These are phyloP conservation scores for Incurvaria masculella DNA, from an alignment of 2,888 invertebrate species.

Conservation along the genomic window DNA sequence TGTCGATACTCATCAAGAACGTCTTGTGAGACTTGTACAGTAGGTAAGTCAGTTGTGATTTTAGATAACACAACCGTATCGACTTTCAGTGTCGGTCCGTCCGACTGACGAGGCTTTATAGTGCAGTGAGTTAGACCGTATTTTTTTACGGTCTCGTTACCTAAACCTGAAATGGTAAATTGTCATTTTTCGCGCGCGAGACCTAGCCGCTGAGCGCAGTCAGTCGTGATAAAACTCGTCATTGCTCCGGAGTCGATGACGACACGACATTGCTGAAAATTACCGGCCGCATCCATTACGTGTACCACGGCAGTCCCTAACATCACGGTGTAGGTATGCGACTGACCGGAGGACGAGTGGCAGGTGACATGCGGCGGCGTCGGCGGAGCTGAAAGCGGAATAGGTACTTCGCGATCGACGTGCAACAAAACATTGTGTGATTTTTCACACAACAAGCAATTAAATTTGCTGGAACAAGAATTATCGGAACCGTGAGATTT, in stretches of 20 bases:
- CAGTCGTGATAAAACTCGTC: slow-evolving; percentile 6
- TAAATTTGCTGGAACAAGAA: no score
- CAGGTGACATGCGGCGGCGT: no score
- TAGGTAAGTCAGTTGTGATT: slow-evolving; percentile 2
- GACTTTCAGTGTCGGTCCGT: background rate
- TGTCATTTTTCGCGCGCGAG: slow-evolving; percentile 4
- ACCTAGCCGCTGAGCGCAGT: slow-evolving; percentile 7
- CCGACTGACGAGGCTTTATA: slow-evolving; percentile 3
- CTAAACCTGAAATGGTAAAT: slow-evolving; percentile 3
- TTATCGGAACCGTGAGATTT: no score
- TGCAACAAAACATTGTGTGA: no score
- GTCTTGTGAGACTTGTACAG: background rate
- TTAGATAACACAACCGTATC: background rate
- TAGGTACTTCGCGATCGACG: no score
- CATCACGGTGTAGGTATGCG: background rate
- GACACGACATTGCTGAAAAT: slow-evolving; percentile 1
- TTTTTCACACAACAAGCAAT: no score
- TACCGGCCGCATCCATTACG: background rate
- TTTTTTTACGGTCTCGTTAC: slow-evolving; percentile 2
- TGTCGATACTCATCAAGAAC: background rate
- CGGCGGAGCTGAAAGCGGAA: no score
- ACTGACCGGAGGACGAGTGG: background rate
- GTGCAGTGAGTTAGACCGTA: slow-evolving; percentile 5
- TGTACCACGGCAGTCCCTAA: background rate
- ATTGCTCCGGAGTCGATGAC: slow-evolving; percentile 8